phyloP scores from a whole-genome alignment of 2,113 vertebrate species.

The Cacatua alba region DNA sequence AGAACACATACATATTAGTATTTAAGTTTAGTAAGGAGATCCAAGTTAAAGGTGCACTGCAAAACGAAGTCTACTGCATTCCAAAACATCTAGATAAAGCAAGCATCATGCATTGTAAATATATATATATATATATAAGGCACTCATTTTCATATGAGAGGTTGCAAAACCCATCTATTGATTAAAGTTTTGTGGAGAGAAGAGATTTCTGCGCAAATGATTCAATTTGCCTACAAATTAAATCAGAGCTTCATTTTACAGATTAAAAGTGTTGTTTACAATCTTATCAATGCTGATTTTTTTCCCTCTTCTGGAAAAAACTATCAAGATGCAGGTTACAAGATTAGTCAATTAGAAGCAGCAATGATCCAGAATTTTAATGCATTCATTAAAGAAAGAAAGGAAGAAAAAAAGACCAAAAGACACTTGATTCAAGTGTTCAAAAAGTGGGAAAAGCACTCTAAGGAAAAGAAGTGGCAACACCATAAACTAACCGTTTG shows the following conservation, averaged over 20 bases:
- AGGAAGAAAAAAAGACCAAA: not conserved
- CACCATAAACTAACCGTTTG: conserved; percentile 91
- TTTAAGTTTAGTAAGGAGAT: too few relatives aligned
- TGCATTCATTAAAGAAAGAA: not conserved
- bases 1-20: too few relatives aligned
- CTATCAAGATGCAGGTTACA: not conserved
- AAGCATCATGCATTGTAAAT: too few relatives aligned
- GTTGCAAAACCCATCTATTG: too few relatives aligned
- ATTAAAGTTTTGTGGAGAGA: too few relatives aligned
- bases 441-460: conserved; percentile 17
- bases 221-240: not conserved
- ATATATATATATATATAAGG: too few relatives aligned
- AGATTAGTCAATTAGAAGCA: conserved; percentile 27
- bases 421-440: conserved; percentile 42
- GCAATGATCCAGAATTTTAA: not conserved
- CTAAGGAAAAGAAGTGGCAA: conserved; percentile 21
- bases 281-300: not conserved
- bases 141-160: too few relatives aligned
- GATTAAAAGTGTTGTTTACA: not conserved
- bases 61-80: too few relatives aligned
- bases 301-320: not conserved
- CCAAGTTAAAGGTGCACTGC: too few relatives aligned
- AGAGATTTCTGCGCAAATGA: not conserved
- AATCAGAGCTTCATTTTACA: not conserved
- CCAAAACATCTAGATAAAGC: too few relatives aligned